phyloP scores from a whole-genome alignment of 92 coral and sea anemone genomes.

The Zoanthus sociatus region DNA sequence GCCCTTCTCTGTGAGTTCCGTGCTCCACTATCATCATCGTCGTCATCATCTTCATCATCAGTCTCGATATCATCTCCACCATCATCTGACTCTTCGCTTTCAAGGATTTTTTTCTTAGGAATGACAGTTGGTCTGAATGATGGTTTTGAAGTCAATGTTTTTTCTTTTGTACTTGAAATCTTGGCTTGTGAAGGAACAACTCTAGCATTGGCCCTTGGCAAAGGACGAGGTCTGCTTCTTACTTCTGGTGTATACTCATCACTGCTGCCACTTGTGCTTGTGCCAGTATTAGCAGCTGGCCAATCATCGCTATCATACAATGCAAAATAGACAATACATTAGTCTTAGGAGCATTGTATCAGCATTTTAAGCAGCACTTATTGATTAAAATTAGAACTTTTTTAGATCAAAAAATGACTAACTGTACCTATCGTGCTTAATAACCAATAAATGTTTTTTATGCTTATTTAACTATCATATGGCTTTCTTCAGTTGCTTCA shows the following conservation, averaged over 20 bases:
- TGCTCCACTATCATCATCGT: slow-evolving; percentile 36
- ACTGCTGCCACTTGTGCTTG: slow-evolving; percentile 89
- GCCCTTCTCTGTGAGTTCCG: slow-evolving; percentile 80
- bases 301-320: slow-evolving; percentile 81
- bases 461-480: too few relatives aligned
- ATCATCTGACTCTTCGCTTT: slow-evolving; percentile 68
- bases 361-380: too few relatives aligned
- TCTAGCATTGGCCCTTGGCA: slow-evolving; percentile 91
- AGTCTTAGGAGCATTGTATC: too few relatives aligned
- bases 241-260: slow-evolving; percentile 82
- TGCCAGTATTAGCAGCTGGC: slow-evolving; percentile 71
- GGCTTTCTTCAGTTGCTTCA: too few relatives aligned
- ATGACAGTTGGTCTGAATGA: slow-evolving; percentile 46
- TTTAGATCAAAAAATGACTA: too few relatives aligned
- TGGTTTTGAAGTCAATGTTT: slow-evolving; percentile 10
- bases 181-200: slow-evolving; percentile 74
- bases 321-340: too few relatives aligned
- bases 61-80: slow-evolving; percentile 57
- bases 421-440: too few relatives aligned
- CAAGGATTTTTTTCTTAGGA: slow-evolving; percentile 53
- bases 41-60: slow-evolving; percentile 75
- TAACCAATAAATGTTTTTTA: too few relatives aligned
- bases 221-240: slow-evolving; percentile 79
- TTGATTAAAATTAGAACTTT: too few relatives aligned
- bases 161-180: slow-evolving; percentile 45